Percentiles rank a stretch among this genome's conserved stretches.
Conservation (phyloP, 2,888 invertebrate species). For the Pasiphila rectangulata region DNA sequence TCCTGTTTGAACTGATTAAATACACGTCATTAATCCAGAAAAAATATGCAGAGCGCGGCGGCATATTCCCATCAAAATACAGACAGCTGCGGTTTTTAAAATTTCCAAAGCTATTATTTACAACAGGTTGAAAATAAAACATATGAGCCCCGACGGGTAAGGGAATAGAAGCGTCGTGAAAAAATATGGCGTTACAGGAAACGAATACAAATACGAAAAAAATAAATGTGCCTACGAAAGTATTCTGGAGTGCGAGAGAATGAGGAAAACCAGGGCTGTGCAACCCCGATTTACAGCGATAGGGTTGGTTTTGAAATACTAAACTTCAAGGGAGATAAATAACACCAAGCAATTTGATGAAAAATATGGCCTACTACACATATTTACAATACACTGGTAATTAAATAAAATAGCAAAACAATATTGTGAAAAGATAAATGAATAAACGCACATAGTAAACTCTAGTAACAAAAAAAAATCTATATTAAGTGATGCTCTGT, state of each 20-base stretch:
- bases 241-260: conserved; percentile 61
- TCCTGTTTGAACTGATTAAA: no score
- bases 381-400: no score
- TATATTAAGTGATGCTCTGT: no score
- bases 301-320: conserved; percentile 37
- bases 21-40: no score
- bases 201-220: conserved; percentile 77
- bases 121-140: conserved; percentile 38
- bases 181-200: conserved; percentile 72
- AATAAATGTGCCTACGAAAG: conserved; percentile 69
- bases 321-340: neutral
- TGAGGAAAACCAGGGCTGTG: conserved; percentile 69
- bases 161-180: conserved; percentile 62
- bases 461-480: no score
- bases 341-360: no score
- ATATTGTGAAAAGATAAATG: neutral
- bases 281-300: conserved; percentile 46
- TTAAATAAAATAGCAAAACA: neutral
- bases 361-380: no score
- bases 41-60: conserved; percentile 4
- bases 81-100: conserved; percentile 37
- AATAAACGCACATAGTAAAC: no score
- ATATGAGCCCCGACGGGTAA: conserved; percentile 37
- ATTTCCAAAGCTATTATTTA: conserved; percentile 30
- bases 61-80: conserved; percentile 18